Percentiles rank a stretch among this genome's conserved stretches.
Conservation (phyloP, 2,797 vertebrate species). For the Oreortyx pictus region DNA sequence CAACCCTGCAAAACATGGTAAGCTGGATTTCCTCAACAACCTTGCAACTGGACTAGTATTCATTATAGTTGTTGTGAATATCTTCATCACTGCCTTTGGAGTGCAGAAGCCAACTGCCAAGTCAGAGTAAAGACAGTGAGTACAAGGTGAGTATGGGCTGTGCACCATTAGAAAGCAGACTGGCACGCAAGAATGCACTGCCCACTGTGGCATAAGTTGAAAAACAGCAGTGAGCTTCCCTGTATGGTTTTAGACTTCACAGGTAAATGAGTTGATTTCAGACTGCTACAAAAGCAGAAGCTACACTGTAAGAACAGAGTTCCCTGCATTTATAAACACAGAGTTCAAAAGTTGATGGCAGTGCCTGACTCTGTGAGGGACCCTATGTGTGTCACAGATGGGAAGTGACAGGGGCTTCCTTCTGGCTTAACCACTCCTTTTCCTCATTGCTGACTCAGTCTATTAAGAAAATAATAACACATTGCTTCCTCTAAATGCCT, state of each 20-base stretch:
- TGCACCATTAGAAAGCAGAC: not conserved
- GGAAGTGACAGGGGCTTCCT: not conserved
- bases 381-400: not conserved
- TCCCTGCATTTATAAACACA: not conserved
- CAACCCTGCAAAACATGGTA: slow-evolving; percentile 87
- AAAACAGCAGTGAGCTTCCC: not conserved
- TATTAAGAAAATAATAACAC: not conserved
- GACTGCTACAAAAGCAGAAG: not conserved
- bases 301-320: not conserved
- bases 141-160: slow-evolving; percentile 65
- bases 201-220: too few relatives aligned
- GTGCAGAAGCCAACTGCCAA: slow-evolving; percentile 85
- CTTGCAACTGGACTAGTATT: slow-evolving; percentile 92
- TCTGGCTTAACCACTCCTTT: not conserved
- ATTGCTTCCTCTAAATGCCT: not conserved
- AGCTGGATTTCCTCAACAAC: slow-evolving; percentile 92
- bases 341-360: not conserved
- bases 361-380: not conserved
- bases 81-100: slow-evolving; percentile 97
- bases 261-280: not conserved
- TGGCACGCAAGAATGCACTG: not conserved
- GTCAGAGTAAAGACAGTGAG: slow-evolving; percentile 43
- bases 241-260: not conserved
- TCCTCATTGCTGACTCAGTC: not conserved
- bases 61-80: slow-evolving; percentile 93